Base-by-base conservation (phyloP, 2,888 invertebrate genomes). In the Agrochola lota region DNA sequence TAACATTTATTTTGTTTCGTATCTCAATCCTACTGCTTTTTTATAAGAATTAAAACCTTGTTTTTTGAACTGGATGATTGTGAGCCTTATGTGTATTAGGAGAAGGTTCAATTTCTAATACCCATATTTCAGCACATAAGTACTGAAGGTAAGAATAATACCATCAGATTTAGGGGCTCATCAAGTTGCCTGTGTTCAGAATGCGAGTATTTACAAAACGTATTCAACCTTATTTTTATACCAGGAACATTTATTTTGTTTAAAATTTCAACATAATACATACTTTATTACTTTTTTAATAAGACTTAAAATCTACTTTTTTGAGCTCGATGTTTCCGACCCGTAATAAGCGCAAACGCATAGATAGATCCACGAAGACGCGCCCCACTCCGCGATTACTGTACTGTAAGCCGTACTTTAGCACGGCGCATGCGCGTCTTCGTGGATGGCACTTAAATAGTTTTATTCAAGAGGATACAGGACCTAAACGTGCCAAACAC, bases 1-100 rank as follows among this genome's bases (percentile, higher is more conserved):
- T 30, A 68, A 60, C 26, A 26, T 75, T 62, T 2, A 30, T 75
- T 75, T 75, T 26, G 1, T 8, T 26, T 60, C 52, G 30, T n/a
- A 35, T 60, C 20, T 35, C 23, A 43, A 26, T 1, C n/a, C n/a
- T 2, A 49, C 9, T 35, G 20, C 3, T 12, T 11, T 23, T 49
- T 46, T 15, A 20, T 43, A 8, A 15, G 7, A 43, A 1, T 20
- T 20, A 20, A 40, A 74, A 49, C 40, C 2, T 71, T 17, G 2
- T 20, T 30, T 77, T 46, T 59, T 23, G 5, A 49, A n/a, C 5
- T 43, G 1, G 7, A 30, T 59, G 8, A 26, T 30, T 60, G 8
- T 60, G 26, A 26, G 6, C 12, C 59, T 59, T 26, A 7, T 59
- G 15, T 26, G 59, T 59, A 59, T 26, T 26, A 7, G 6, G 6